Conservation (phyloP, 2,888 invertebrate genomes). For the Pedicia rivosa region DNA sequence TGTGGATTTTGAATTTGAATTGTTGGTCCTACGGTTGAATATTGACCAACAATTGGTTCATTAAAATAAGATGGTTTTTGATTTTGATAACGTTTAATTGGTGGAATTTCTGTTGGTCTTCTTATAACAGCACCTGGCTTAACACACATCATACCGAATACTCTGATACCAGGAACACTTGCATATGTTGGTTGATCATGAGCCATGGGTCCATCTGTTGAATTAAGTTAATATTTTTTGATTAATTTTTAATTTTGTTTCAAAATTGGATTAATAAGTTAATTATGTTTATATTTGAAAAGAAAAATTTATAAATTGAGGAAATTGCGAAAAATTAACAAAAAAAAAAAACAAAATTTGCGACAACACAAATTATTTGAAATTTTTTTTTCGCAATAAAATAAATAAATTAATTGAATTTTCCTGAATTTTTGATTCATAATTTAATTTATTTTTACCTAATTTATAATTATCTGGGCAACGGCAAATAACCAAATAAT, state of each 20-base stretch:
- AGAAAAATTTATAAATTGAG: background rate
- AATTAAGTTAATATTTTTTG: conserved; percentile 6
- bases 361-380: too few relatives aligned
- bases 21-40: too few relatives aligned
- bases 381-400: background rate
- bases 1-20: conserved; percentile 1
- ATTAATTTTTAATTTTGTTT: background rate
- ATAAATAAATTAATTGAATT: background rate
- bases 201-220: conserved; percentile 79
- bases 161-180: conserved; percentile 81
- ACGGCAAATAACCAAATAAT: conserved; percentile 81
- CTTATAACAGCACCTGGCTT: conserved; percentile 33
- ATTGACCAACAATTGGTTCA: too few relatives aligned
- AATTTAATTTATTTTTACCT: conserved; percentile 39
- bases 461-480: conserved; percentile 73
- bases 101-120: conserved; percentile 21
- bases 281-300: background rate
- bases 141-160: conserved; percentile 90
- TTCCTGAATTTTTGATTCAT: too few relatives aligned
- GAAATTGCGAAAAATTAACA: too few relatives aligned
- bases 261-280: background rate
- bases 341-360: too few relatives aligned
- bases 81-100: conserved; percentile 27
- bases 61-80: conserved; percentile 30
- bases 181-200: conserved; percentile 90